Conservation (phyloP, 2,797 vertebrate species). For the Sphenodon punctatus region DNA sequence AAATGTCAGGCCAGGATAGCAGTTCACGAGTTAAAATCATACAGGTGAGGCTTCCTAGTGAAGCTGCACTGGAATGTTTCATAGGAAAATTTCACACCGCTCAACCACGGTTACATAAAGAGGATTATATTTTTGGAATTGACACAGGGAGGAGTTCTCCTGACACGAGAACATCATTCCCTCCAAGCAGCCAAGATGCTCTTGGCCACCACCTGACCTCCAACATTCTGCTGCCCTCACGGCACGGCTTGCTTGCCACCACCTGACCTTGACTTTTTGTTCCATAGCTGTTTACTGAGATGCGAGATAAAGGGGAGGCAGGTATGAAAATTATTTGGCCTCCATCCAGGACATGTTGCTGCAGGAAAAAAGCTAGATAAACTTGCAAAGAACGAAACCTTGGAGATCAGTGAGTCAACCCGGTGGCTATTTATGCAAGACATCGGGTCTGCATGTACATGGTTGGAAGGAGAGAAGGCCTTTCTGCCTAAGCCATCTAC, state of each 20-base stretch:
- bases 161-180: neutral
- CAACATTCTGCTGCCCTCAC: neutral
- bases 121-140: conserved; percentile 56
- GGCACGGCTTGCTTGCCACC: neutral
- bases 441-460: neutral
- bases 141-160: conserved; percentile 1
- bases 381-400: neutral
- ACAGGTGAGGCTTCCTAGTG: conserved; percentile 19
- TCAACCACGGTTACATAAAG: conserved; percentile 44
- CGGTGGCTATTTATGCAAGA: neutral
- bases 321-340: conserved; percentile 63
- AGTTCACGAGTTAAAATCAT: neutral
- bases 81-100: neutral
- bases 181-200: conserved; percentile 20
- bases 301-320: conserved; percentile 44
- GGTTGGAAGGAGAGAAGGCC: neutral
- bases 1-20: neutral
- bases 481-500: neutral
- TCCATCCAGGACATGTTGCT: conserved; percentile 51
- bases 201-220: conserved; percentile 48
- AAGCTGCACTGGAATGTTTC: conserved; percentile 15
- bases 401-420: neutral
- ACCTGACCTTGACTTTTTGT: conserved; percentile 53
- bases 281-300: neutral
- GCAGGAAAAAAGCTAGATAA: conserved; percentile 15